Conservation (phyloP, 1,140 invertebrate genomes). For the Brachionus rotundiformis region DNA sequence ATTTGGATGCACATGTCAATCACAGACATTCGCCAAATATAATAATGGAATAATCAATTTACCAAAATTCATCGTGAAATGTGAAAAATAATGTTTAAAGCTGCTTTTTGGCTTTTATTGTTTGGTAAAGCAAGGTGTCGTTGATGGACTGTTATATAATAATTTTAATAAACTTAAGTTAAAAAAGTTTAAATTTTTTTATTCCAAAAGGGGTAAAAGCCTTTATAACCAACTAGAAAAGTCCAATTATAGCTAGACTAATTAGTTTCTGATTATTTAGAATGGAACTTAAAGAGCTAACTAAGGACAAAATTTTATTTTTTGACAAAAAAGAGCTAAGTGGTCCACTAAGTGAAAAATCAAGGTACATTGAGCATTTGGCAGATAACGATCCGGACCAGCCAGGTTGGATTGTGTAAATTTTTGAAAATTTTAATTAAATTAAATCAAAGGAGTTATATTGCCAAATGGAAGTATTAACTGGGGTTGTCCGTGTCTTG, state of each 20-base stretch:
- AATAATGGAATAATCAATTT: neutral
- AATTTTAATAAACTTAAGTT: neutral
- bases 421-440: constrained; percentile 63
- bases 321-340: neutral
- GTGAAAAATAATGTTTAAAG: neutral
- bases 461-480: constrained; percentile 86
- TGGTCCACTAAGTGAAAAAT: constrained; percentile 20
- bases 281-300: constrained; percentile 12
- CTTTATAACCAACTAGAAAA: neutral
- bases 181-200: neutral
- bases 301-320: constrained; percentile 42
- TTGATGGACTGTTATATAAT: neutral
- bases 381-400: constrained; percentile 49
- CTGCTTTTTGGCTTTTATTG: neutral
- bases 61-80: neutral
- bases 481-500: constrained; percentile 93
- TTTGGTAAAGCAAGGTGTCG: neutral
- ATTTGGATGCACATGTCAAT: constrained; percentile 29
- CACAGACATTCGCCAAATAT: constrained; percentile 18
- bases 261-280: neutral
- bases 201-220: constrained; percentile 18
- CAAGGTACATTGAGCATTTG: constrained; percentile 29
- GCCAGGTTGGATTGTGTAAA: neutral
- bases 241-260: too few species aligned
- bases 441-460: constrained; percentile 69